These are phyloP conservation scores for Heterocephalus glaber DNA, from an alignment of 2,113 vertebrate species.

Conservation along the genomic window DNA sequence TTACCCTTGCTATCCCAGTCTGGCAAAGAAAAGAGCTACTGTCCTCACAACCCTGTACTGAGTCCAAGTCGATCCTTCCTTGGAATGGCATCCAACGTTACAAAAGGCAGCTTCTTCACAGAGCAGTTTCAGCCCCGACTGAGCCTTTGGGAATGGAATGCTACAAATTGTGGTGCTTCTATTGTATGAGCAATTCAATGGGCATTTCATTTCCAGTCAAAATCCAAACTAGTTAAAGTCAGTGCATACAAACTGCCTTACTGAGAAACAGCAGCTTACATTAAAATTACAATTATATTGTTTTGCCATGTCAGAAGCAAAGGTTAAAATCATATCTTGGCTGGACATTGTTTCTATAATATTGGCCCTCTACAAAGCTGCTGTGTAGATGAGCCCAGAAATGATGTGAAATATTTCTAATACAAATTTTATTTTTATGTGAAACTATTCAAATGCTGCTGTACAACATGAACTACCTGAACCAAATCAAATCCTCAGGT, in stretches of 20 bases:
- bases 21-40: constrained; percentile 30
- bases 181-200: constrained; percentile 76
- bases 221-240: constrained; percentile 82
- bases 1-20: background rate
- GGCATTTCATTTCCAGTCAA: constrained; percentile 76
- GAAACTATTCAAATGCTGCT: constrained; percentile 91
- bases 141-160: constrained; percentile 36
- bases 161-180: constrained; percentile 73
- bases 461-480: constrained; percentile 92
- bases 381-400: constrained; percentile 78
- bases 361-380: constrained; percentile 83
- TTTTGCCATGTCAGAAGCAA: constrained; percentile 85
- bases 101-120: constrained; percentile 62
- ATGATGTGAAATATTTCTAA: constrained; percentile 90
- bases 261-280: constrained; percentile 78
- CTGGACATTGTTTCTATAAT: constrained; percentile 85
- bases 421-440: constrained; percentile 94
- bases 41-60: background rate
- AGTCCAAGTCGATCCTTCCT: constrained; percentile 40
- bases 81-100: constrained; percentile 40
- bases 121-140: constrained; percentile 36
- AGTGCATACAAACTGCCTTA: constrained; percentile 64
- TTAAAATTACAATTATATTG: constrained; percentile 85
- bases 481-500: constrained; percentile 95
- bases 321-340: constrained; percentile 87